A percentile compares a stretch with the other conserved stretches of the same genome.
Evolutionary conservation across 35 echinoderm and acorn worm genomes (phyloP).

Genomic region (Apostichopus californicus): DNA sequence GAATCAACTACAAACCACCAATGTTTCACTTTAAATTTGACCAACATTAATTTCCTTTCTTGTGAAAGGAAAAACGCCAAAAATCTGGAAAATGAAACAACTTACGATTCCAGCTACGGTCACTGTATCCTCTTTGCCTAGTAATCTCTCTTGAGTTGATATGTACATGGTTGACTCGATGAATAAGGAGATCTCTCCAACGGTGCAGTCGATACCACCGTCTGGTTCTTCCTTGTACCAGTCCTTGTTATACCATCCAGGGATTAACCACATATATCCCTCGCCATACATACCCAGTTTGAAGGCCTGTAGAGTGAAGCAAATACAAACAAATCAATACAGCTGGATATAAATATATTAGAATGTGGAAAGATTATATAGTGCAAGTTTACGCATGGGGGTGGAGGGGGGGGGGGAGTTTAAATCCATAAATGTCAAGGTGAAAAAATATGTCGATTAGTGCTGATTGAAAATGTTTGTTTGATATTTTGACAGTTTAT

Average conservation of each 20-base stretch:
- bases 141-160: neutral
- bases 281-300: conserved; percentile 31
- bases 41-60: too few species aligned
- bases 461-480: too few species aligned
- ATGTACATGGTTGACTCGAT: conserved; percentile 43
- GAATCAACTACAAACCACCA: too few species aligned
- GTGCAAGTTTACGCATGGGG: too few species aligned
- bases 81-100: neutral
- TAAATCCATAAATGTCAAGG: neutral
- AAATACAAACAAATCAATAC: too few species aligned
- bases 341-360: too few species aligned
- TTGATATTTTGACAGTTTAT: too few species aligned
- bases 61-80: too few species aligned
- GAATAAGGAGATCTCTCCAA: neutral
- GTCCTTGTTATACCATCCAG: conserved; percentile 26
- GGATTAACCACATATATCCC: conserved; percentile 43
- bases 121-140: conserved; percentile 7
- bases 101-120: conserved; percentile 35
- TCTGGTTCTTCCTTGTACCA: conserved; percentile 15
- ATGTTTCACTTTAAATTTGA: too few species aligned
- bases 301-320: conserved; percentile 13
- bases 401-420: neutral
- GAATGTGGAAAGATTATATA: too few species aligned
- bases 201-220: conserved; percentile 5
- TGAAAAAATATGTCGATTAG: too few species aligned